phyloP scores from a whole-genome alignment of 2,797 vertebrate species.

The Lagorchestes hirsutus region DNA sequence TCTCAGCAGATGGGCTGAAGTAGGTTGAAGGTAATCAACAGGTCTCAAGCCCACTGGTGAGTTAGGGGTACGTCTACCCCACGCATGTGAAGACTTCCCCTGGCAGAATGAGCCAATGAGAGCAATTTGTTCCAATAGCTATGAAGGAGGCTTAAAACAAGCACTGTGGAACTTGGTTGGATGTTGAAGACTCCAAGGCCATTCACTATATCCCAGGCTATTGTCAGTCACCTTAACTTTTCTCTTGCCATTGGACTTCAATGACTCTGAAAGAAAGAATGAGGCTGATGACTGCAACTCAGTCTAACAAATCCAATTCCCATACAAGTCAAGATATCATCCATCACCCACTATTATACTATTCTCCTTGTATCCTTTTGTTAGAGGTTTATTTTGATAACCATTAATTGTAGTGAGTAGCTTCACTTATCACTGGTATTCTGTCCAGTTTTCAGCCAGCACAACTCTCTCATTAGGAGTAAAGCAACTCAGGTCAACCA shows the following conservation, averaged over 20 bases:
- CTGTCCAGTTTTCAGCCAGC: no score
- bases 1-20: no score
- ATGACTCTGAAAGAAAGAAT: not conserved
- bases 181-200: not conserved
- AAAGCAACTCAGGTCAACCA: not conserved
- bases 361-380: not conserved
- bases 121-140: not conserved
- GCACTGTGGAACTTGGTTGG: not conserved
- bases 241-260: not conserved
- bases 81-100: no score
- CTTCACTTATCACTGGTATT: not conserved
- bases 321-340: not conserved
- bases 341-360: not conserved
- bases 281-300: not conserved
- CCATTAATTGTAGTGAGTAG: not conserved
- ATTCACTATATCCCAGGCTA: not conserved
- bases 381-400: not conserved
- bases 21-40: no score
- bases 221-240: not conserved
- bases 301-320: not conserved
- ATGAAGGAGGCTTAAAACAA: not conserved
- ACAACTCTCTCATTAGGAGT: not conserved
- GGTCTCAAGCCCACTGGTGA: no score
- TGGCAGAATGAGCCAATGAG: no score
- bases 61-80: no score